Evolutionary conservation across 2,797 vertebrate species (phyloP).

Genomic region (Ctenosaura bakeri): DNA sequence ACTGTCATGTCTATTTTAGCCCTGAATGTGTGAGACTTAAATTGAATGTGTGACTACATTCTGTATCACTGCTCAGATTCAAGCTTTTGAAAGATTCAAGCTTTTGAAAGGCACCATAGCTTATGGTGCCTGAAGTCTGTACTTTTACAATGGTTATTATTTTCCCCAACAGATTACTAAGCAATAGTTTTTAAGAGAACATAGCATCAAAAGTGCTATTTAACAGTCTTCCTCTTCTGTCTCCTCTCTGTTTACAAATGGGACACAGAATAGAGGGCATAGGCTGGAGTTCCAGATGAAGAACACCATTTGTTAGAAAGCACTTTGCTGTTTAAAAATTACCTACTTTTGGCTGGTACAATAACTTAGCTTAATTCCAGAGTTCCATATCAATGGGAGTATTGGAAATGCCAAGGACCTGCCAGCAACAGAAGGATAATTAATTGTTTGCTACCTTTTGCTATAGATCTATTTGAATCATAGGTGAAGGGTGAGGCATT

Average conservation of each 20-base stretch:
- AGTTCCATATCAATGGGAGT: background rate
- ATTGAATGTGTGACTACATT: background rate
- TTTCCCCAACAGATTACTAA: background rate
- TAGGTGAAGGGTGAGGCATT: background rate
- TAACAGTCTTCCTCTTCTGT: background rate
- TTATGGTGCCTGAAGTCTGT: background rate
- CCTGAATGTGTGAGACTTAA: background rate
- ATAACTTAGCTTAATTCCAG: background rate
- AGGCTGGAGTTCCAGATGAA: background rate
- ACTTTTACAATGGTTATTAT: background rate
- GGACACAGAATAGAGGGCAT: background rate
- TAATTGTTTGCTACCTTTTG: constrained; percentile 59
- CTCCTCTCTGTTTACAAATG: too few species aligned
- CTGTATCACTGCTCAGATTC: background rate
- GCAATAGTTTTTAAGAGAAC: background rate
- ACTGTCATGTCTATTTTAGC: background rate
- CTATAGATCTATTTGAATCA: background rate
- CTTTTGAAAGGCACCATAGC: constrained; percentile 1
- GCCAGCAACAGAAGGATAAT: constrained; percentile 36
- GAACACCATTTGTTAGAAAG: background rate
- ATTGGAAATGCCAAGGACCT: background rate
- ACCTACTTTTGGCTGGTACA: background rate
- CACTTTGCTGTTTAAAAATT: background rate
- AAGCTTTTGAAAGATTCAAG: background rate
- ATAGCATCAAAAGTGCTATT: background rate